Percentiles rank a stretch among this genome's conserved stretches.
Evolutionary conservation across 1,140 invertebrate species (phyloP).

Genomic region (Dendroctonus valens): DNA sequence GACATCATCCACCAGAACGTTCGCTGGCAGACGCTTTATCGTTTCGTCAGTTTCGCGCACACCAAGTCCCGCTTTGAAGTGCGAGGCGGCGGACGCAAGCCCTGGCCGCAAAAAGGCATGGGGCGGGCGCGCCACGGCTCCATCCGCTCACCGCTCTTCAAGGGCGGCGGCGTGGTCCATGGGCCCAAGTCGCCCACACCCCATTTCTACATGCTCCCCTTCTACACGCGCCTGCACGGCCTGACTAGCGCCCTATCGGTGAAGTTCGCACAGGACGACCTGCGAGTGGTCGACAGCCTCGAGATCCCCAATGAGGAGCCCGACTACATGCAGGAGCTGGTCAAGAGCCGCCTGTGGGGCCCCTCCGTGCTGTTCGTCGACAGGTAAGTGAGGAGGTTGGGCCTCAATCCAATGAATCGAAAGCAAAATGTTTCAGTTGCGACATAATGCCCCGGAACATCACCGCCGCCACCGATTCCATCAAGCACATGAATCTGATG

Average conservation of each 20-base stretch:
- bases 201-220: slow-evolving; percentile 91
- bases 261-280: slow-evolving; percentile 93
- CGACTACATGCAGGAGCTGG: slow-evolving; percentile 75
- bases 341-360: slow-evolving; percentile 87
- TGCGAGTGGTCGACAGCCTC: slow-evolving; percentile 86
- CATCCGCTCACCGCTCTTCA: slow-evolving; percentile 83
- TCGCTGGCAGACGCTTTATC: slow-evolving; percentile 84
- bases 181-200: slow-evolving; percentile 86
- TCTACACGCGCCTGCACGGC: slow-evolving; percentile 70
- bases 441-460: slow-evolving; percentile 89
- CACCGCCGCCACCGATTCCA: slow-evolving; percentile 69
- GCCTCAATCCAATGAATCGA: slow-evolving; percentile 12
- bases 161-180: slow-evolving; percentile 77
- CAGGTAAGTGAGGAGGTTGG: slow-evolving; percentile 64
- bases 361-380: slow-evolving; percentile 94
- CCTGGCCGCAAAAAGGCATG: slow-evolving; percentile 91
- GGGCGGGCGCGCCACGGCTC: slow-evolving; percentile 90
- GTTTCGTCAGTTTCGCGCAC: slow-evolving; percentile 72
- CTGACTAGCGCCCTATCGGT: slow-evolving; percentile 80
- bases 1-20: slow-evolving; percentile 89
- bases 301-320: slow-evolving; percentile 83
- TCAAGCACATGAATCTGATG: slow-evolving; percentile 91
- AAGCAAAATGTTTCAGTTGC: slow-evolving; percentile 54
- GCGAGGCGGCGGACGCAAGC: slow-evolving; percentile 83
- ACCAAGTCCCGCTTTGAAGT: slow-evolving; percentile 80